Percentiles rank a stretch among this genome's conserved stretches.
phyloP scores from a whole-genome alignment of 2,797 vertebrate species.

The Melanotaenia boesemani region DNA sequence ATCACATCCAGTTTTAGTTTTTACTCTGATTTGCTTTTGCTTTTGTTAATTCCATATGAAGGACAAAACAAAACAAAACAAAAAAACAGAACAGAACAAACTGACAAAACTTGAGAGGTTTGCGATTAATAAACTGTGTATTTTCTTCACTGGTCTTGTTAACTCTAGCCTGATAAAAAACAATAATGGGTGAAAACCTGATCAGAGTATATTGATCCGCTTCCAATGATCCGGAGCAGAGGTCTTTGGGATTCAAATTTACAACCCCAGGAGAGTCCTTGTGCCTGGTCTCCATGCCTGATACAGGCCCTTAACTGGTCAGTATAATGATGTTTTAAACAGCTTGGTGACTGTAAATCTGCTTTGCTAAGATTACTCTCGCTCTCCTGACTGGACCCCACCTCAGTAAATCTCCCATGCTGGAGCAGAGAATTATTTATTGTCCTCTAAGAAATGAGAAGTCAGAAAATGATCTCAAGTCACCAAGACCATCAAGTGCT shows the following conservation, averaged over 20 bases:
- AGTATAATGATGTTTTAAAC: conserved; percentile 75
- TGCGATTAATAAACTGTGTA: neutral
- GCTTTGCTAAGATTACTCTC: conserved; percentile 57
- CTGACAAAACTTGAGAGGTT: neutral
- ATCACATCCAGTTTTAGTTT: neutral
- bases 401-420: conserved; percentile 67
- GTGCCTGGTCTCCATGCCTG: conserved; percentile 43
- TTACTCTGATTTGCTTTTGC: neutral
- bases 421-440: conserved; percentile 57
- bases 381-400: conserved; percentile 51
- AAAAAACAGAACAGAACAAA: neutral
- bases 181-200: conserved; percentile 44
- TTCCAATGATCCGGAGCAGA: conserved; percentile 56
- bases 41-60: neutral
- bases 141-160: neutral
- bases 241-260: conserved; percentile 57
- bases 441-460: conserved; percentile 30
- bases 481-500: conserved; percentile 20
- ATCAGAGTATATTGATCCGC: conserved; percentile 65
- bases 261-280: conserved; percentile 47
- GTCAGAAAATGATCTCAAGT: conserved; percentile 47
- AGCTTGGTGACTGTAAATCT: conserved; percentile 72
- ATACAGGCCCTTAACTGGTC: conserved; percentile 59
- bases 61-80: neutral
- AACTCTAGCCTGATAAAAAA: conserved; percentile 24